Evolutionary conservation across 2,797 vertebrate genomes (phyloP), one percentile per base, ranked within the genome.

Genomic region (Anisognathus igniventris): DNA sequence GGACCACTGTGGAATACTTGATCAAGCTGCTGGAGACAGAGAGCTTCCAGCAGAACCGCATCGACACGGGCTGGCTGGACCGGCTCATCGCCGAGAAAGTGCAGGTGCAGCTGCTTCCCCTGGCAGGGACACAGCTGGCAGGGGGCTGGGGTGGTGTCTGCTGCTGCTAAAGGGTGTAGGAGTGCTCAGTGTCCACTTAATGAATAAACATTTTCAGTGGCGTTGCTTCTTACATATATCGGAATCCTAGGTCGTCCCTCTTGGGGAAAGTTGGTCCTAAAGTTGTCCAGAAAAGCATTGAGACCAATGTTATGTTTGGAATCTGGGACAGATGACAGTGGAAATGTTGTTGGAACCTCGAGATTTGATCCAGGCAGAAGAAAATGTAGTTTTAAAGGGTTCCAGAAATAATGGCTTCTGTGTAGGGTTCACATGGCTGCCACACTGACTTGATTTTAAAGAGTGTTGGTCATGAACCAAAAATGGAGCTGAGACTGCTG

Each of bases 1-100:
- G 99, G 93, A 99, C 99, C 88, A 99, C 99, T 5, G 99, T 99
- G 40, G 99, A 99, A 93, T 99, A 99, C 95, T 97, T 99, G 95
- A 99, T 99, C 88, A 99, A 99, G 78, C 98, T 99, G 75, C 97
- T 99, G 95, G 99, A 99, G 97, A 99, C 99, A 0, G 99, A 99
- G 96, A 99, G 98, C 97, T 99, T 99, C 97, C 99, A 99, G 96
- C 98, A 99, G 75, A 99, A 99, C 97, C 98, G 96, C 97, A 99
- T 99, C 2, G 99, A 99, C 96, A 99, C 99, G 0, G 99, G 99
- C 96, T 99, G 99, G 99, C 93, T 99, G 96, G 99, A 99, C 94
- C 98, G 99, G 74, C 98, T 99, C 10, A 99, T 99, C 90, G 98
- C 99, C 0, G 99, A 99, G 97, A 99, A 99, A 98, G 99, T 99